Conservation (phyloP, 2,888 invertebrate species). For the Leucophenga maculata region DNA sequence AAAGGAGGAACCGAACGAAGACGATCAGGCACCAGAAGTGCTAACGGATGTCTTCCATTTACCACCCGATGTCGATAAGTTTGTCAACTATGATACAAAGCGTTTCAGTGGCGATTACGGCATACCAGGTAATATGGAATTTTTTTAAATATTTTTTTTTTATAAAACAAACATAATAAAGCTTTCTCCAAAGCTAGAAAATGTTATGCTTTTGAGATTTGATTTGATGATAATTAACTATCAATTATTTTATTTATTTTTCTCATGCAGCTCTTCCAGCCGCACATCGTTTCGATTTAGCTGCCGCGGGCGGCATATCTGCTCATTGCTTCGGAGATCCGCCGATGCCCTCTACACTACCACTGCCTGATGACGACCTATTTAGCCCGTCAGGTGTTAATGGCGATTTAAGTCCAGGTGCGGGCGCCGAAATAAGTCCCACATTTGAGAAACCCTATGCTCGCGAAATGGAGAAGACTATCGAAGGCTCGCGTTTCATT, state of each 20-base stretch:
- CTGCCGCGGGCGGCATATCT: constrained; percentile 77
- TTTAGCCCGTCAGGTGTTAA: constrained; percentile 80
- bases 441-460: constrained; percentile 87
- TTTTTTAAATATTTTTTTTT: too few relatives aligned
- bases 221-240: too few relatives aligned
- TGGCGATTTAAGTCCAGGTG: constrained; percentile 74
- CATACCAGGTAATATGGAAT: constrained; percentile 75
- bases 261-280: constrained; percentile 72
- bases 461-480: constrained; percentile 91
- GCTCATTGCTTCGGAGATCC: constrained; percentile 79
- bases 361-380: constrained; percentile 85
- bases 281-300: constrained; percentile 77
- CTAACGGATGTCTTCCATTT: constrained; percentile 86
- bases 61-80: constrained; percentile 79
- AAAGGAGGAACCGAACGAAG: constrained; percentile 79
- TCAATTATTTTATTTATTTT: background rate
- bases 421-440: constrained; percentile 77
- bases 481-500: constrained; percentile 93
- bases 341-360: constrained; percentile 78
- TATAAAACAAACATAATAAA: too few relatives aligned
- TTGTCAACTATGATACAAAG: constrained; percentile 76
- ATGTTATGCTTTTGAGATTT: too few relatives aligned
- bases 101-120: constrained; percentile 82
- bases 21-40: constrained; percentile 78
- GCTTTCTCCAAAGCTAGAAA: too few relatives aligned